Evolutionary conservation across 2,888 invertebrate genomes (phyloP).

Genomic region (Aphidoletes aphidimyza): DNA sequence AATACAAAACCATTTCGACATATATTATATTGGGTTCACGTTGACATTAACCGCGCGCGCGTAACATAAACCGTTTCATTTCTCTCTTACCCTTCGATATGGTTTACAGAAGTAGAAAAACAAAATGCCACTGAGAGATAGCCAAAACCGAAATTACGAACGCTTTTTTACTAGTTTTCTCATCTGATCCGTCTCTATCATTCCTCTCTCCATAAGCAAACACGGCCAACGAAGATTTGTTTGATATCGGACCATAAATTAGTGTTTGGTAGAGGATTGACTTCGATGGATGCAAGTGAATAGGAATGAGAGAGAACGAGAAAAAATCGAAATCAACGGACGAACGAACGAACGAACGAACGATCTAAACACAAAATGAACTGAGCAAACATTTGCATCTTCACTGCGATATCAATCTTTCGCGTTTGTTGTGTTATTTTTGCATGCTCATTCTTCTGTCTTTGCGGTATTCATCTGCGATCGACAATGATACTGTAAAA

Average conservation of each 20-base stretch:
- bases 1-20: background rate
- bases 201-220: background rate
- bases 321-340: background rate
- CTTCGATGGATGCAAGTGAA: constrained; percentile 43
- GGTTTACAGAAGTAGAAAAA: background rate
- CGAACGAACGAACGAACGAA: background rate
- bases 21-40: background rate
- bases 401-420: constrained; percentile 34
- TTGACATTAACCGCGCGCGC: constrained; percentile 7
- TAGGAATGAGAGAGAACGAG: background rate
- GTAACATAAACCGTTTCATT: constrained; percentile 33
- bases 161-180: background rate
- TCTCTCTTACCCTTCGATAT: too few species aligned
- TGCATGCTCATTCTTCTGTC: constrained; percentile 18
- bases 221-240: constrained; percentile 22
- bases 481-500: constrained; percentile 35
- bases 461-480: constrained; percentile 28
- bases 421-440: constrained; percentile 23
- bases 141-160: constrained; percentile 21
- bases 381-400: constrained; percentile 23
- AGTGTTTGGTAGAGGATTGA: constrained; percentile 43
- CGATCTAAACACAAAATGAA: background rate
- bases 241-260: constrained; percentile 39
- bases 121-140: background rate
- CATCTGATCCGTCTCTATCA: constrained; percentile 7